phyloP scores from a whole-genome alignment of 2,888 invertebrate species.

The Andrena chrysosceles region DNA sequence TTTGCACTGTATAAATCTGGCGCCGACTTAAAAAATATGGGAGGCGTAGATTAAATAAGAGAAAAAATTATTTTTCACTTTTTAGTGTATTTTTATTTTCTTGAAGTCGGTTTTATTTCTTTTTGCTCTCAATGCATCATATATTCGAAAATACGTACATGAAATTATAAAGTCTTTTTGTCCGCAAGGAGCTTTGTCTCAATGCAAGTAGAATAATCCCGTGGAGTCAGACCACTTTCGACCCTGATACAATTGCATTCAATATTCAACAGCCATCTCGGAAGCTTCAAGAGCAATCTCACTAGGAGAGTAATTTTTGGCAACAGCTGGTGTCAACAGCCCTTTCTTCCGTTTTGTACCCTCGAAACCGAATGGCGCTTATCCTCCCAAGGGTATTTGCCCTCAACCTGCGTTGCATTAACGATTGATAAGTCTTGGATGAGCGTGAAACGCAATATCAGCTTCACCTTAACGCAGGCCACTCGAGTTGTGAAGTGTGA shows the following conservation, averaged over 20 bases:
- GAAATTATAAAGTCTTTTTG: too few relatives aligned
- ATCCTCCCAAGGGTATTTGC: conserved; percentile 47
- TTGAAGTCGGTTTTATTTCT: too few relatives aligned
- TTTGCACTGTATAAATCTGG: too few relatives aligned
- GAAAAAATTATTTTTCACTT: too few relatives aligned
- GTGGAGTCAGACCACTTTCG: too few relatives aligned
- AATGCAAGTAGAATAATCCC: too few relatives aligned
- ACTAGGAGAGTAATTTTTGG: conserved; percentile 68
- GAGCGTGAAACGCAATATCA: conserved; percentile 28
- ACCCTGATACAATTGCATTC: conserved; percentile 57
- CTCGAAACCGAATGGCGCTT: conserved; percentile 54
- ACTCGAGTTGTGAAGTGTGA: neutral
- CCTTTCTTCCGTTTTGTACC: conserved; percentile 63
- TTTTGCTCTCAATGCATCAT: too few relatives aligned
- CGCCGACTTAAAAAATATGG: too few relatives aligned
- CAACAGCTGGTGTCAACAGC: conserved; percentile 79
- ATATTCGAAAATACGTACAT: too few relatives aligned
- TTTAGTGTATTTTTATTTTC: too few relatives aligned
- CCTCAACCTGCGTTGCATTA: conserved; percentile 55
- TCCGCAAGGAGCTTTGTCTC: too few relatives aligned
- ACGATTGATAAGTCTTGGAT: conserved; percentile 58
- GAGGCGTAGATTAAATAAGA: too few relatives aligned
- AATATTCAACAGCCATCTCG: conserved; percentile 60
- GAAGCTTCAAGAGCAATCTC: conserved; percentile 57
- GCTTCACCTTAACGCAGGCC: conserved; percentile 18